Conservation (phyloP, 2,888 invertebrate species). For the Tenthredo distinguenda region DNA sequence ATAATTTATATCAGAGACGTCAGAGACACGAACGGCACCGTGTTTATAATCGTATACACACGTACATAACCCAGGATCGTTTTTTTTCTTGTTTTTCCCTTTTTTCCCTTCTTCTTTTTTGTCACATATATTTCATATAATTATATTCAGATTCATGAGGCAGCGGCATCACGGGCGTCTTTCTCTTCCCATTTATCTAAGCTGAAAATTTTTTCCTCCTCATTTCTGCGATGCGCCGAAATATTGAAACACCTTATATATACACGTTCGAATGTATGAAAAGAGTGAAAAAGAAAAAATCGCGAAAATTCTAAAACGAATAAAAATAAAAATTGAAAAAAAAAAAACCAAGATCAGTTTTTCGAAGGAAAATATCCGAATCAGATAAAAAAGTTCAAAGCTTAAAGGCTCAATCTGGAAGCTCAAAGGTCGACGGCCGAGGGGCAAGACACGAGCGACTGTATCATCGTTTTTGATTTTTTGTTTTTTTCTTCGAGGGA, state of each 20-base stretch:
- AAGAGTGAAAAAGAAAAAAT: not conserved
- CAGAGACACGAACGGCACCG: slow-evolving; percentile 14
- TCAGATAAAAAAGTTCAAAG: not conserved
- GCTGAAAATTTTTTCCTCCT: not conserved
- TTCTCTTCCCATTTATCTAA: not conserved
- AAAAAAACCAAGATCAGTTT: not conserved
- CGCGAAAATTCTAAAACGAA: not conserved
- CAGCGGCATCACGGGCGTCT: not conserved
- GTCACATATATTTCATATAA: not conserved
- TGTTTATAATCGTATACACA: slow-evolving; percentile 23
- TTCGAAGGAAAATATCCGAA: not conserved
- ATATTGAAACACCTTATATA: not conserved
- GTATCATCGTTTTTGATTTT: not conserved
- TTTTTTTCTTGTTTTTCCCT: not conserved
- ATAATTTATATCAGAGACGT: slow-evolving; percentile 24
- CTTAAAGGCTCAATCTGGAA: not conserved
- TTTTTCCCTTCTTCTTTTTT: not conserved
- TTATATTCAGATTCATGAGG: not conserved
- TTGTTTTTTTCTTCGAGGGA: not conserved
- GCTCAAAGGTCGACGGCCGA: slow-evolving; percentile 7
- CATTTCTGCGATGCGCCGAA: not conserved
- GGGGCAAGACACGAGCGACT: not conserved
- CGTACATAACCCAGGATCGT: not conserved
- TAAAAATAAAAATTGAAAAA: not conserved
- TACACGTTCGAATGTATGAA: not conserved